Evolutionary conservation across 2,888 invertebrate genomes (phyloP), one percentile per base, ranked within the genome.

Genomic region (Rhagium mordax): DNA sequence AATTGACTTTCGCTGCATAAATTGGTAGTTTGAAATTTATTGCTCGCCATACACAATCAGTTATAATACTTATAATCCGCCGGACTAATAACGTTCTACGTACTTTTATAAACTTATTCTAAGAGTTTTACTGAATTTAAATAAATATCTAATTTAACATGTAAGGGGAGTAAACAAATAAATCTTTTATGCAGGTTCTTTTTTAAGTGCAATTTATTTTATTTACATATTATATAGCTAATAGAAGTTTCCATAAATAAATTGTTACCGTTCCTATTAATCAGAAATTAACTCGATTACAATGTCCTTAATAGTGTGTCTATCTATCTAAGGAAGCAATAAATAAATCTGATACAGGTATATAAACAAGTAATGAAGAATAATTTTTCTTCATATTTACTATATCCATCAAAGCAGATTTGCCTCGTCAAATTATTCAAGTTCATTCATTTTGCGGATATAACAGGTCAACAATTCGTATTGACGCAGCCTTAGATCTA

Each of bases 181-280:
- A 41, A 41, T 41, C n/a, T 41, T n/a, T 41, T n/a, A n/a, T n/a
- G n/a, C 41, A 41, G 2, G n/a, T 41, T n/a, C 41, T n/a, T 3
- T 24, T 41, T n/a, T 2, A 20, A 20, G 13, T 51, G 51, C 51
- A 51, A 51, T 20, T 20, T 8, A 20, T 49, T n/a, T n/a, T 16
- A 49, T 51, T 51, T 51, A 18, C 51, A 51, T 51, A 51, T 16
- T 51, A 51, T 7, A 8, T 51, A 51, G 18, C 51, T n/a, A n/a
- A 41, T 41, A 41, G 51, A 3, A 18, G 13, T 18, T 51, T 18
- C 18, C 13, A 20, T 20, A 51, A 51, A 51, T 51, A 8, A 51
- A 51, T 20, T 51, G 8, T 13, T 51, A 51, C 8, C 51, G 20
- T 51, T 18, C 10, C 18, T 7, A 51, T 15, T 41, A 41, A 41